Conservation (phyloP, 1,140 invertebrate genomes). For the Aplysia californica region DNA sequence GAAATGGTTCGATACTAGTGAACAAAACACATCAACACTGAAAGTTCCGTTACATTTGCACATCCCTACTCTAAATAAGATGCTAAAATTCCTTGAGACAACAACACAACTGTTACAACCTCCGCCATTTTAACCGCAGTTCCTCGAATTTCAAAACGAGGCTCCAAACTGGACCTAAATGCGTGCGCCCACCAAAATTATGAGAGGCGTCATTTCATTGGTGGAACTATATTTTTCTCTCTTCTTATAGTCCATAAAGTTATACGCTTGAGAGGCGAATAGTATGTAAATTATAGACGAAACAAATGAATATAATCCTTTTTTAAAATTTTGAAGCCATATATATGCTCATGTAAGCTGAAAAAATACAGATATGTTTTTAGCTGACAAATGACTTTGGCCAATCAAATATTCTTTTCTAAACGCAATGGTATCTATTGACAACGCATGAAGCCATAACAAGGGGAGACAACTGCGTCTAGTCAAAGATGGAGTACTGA, state of each 20-base stretch:
- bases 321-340: background rate
- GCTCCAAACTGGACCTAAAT: slow-evolving; percentile 30
- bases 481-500: too few species aligned
- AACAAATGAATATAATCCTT: too few species aligned
- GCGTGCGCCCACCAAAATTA: background rate
- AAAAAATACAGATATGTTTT: background rate
- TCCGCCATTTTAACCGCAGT: slow-evolving; percentile 41
- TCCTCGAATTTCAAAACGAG: slow-evolving; percentile 61
- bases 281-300: too few species aligned
- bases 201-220: background rate
- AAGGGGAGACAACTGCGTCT: too few species aligned
- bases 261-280: too few species aligned
- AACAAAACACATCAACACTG: too few species aligned
- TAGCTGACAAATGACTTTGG: background rate
- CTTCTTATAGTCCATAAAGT: too few species aligned
- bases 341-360: background rate
- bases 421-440: background rate
- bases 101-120: slow-evolving; percentile 31
- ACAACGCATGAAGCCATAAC: slow-evolving; percentile 4
- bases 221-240: background rate
- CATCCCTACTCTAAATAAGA: too few species aligned
- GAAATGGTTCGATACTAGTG: too few species aligned
- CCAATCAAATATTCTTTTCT: background rate
- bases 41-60: too few species aligned
- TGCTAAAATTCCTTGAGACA: too few species aligned